Conservation (phyloP, 2,113 vertebrate genomes). For the Ahaetulla prasina region DNA sequence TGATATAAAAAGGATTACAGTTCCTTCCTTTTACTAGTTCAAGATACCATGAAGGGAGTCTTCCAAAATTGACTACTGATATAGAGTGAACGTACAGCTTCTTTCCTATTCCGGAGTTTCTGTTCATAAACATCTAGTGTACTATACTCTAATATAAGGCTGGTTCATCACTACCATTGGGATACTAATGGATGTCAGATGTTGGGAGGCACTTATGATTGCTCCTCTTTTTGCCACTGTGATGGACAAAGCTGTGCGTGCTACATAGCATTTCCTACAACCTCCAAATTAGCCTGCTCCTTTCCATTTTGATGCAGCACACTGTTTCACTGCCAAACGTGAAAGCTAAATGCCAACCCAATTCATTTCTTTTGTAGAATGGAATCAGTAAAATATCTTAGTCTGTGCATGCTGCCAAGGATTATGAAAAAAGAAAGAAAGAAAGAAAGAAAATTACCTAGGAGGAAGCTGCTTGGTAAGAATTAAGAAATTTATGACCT, state of each 20-base stretch:
- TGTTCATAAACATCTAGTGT: not conserved
- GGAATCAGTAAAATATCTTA: not conserved
- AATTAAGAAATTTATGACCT: not conserved
- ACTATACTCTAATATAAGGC: not conserved
- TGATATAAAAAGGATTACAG: slow-evolving; percentile 39
- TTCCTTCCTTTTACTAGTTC: slow-evolving; percentile 19
- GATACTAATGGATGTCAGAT: not conserved
- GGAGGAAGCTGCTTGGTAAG: not conserved
- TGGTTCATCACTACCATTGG: not conserved
- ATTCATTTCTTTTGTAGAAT: not conserved
- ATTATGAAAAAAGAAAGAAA: not conserved
- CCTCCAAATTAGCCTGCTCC: not conserved
- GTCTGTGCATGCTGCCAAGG: not conserved
- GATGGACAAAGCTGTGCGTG: not conserved
- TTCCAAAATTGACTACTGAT: slow-evolving; percentile 14
- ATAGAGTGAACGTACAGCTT: not conserved
- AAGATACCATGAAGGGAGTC: not conserved
- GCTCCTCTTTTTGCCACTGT: not conserved
- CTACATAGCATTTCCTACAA: not conserved
- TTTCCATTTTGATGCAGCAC: not conserved
- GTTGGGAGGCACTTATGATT: not conserved
- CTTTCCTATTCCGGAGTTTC: slow-evolving; percentile 1
- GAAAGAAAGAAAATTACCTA: not conserved
- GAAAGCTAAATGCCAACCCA: not conserved
- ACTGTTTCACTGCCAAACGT: not conserved